phyloP scores from a whole-genome alignment of 92 coral and sea anemone genomes.

The Zoanthus sansibaricus region DNA sequence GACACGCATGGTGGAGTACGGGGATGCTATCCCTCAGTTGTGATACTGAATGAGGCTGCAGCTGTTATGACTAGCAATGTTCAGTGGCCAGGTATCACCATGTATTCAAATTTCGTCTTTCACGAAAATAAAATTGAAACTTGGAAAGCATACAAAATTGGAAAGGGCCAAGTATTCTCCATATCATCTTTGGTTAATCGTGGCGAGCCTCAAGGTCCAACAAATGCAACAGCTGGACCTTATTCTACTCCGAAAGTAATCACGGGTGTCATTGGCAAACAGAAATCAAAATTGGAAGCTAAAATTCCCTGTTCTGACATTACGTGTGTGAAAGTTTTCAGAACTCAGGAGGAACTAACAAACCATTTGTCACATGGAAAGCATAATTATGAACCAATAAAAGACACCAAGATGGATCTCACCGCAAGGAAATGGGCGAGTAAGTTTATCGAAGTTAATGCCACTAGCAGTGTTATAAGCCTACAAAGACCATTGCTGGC shows the following conservation, averaged over 20 bases:
- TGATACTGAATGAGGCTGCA: background rate
- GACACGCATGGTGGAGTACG: conserved; percentile 5
- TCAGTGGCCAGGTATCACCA: background rate
- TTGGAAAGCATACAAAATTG: conserved; percentile 3
- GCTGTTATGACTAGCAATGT: conserved; percentile 8
- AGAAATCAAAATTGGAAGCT: background rate
- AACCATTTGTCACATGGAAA: conserved; percentile 1
- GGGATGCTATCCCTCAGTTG: conserved; percentile 1
- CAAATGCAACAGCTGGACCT: background rate
- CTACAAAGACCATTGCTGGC: background rate
- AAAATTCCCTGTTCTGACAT: background rate
- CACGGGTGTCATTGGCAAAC: background rate
- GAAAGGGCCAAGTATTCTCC: conserved; percentile 2
- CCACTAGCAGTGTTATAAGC: background rate
- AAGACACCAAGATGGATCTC: conserved; percentile 1
- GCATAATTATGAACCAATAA: background rate
- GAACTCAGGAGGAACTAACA: conserved; percentile 2
- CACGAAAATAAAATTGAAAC: background rate
- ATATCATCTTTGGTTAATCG: conserved; percentile 3
- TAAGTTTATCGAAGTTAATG: background rate
- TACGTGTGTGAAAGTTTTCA: background rate
- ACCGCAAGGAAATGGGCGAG: background rate
- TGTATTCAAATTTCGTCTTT: background rate
- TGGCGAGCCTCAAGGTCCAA: background rate
- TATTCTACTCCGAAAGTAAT: background rate